A percentile compares a stretch with the other conserved stretches of the same genome.
phyloP scores from a whole-genome alignment of 2,888 invertebrate species.

The Geotrupes spiniger region DNA sequence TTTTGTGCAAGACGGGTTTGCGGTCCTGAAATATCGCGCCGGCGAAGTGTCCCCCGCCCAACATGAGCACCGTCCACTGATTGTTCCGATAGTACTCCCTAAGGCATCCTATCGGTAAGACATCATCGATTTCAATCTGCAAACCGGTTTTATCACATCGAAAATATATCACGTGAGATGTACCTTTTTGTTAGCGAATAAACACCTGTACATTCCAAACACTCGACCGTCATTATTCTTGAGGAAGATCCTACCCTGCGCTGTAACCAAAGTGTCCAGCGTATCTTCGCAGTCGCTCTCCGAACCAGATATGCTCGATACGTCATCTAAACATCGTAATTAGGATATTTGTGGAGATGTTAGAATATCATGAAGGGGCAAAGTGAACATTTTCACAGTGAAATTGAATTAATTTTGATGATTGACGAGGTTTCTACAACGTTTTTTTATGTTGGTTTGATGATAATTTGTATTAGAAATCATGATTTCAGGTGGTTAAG shows the following conservation, averaged over 20 bases:
- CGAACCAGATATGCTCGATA: conserved; percentile 66
- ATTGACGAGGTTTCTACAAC: too few species aligned
- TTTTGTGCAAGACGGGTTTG: conserved; percentile 66
- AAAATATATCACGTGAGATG: background rate
- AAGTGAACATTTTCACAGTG: too few species aligned
- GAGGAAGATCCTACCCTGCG: conserved; percentile 73
- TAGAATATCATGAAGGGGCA: too few species aligned
- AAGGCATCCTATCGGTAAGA: conserved; percentile 34
- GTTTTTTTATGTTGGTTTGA: too few species aligned
- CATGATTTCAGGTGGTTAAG: too few species aligned
- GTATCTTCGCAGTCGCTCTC: conserved; percentile 49
- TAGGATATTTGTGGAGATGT: background rate
- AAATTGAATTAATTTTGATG: too few species aligned
- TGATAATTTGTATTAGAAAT: too few species aligned
- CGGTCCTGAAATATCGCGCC: conserved; percentile 64
- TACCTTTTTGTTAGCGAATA: conserved; percentile 72
- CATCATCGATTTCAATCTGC: conserved; percentile 34
- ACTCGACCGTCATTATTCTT: conserved; percentile 65
- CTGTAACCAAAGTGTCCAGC: conserved; percentile 38
- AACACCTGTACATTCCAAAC: conserved; percentile 71
- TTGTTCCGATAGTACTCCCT: conserved; percentile 39
- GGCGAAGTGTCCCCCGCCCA: conserved; percentile 83
- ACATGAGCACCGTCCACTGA: conserved; percentile 74
- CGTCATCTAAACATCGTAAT: conserved; percentile 52
- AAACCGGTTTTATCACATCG: background rate